Base-by-base conservation (phyloP, 2,113 vertebrate species). In the Phalacrocorax carbo region DNA sequence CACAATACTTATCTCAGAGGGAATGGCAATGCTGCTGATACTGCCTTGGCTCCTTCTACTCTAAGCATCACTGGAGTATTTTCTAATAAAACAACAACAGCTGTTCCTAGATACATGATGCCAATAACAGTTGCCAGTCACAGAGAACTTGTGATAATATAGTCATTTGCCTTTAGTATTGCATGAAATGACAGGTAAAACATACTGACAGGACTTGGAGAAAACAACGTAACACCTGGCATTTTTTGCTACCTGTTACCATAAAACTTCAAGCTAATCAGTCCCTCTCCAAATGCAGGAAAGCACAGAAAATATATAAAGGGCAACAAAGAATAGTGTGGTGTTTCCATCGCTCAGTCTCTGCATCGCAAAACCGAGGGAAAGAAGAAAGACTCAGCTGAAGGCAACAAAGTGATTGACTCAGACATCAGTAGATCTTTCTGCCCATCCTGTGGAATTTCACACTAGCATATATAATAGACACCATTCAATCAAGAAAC, bases 21-120 rank as follows among this genome's bases (percentile, higher is more conserved):
- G 75, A 91, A 94, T 38, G 54, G 64, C 38, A 66, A 42, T 38
- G 57, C 54, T 94, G 58, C 70, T 82, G 78, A 64, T 88, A 36
- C 60, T 86, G 75, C n/a, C 78, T 96, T 97, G 95, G 96, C 94
- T 97, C 51, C 38, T 82, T 95, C 20, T 91, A 60, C 42, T 36
- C 34, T 66, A 81, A 88, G 71, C 82, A 90, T 95, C 94, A 94
- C 89, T 95, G 82, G 84, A 93, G 89, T 88, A 83, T 96, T 97
- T 96, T 96, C 89, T 96, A 96, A 97, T 95, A 96, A 97, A 96
- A 96, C 93, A 97, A 94, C 89, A 97, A 90, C 97, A 97, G 82
- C 91, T 97, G 96, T 97, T 97, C 81, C 93, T 96, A 80, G 84
- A 93, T 95, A 86, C 48, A 91, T 83, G 79, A 91, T 95, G 96